Base-by-base conservation (phyloP, 2,888 invertebrate species). In the Calephelis perditalis region DNA sequence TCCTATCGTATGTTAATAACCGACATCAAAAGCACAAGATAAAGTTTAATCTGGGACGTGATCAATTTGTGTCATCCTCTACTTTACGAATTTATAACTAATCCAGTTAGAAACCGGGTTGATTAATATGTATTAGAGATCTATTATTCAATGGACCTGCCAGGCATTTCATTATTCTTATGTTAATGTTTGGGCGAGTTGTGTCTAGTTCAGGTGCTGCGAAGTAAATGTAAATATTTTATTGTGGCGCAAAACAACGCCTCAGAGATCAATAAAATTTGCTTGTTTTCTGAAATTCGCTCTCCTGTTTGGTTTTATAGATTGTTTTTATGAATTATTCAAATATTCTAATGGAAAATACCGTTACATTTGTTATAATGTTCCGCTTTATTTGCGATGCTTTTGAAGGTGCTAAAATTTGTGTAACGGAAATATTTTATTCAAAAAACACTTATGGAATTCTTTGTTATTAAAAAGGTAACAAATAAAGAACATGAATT, bases 181-280 rank as follows among this genome's bases (percentile, higher is more conserved):
- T 86, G 80, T 80, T 67, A 57, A 57, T 57, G 11, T 57, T 80
- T 80, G 72, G 78, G 80, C 77, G 75, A 77, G 79, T 72, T 77
- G 71, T 73, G 72, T 74, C 78, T 79, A 75, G 76, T 74, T 46
- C 78, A 86, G 86, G 86, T 86, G 85, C 78, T 82, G 80, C 82
- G 75, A 81, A 88, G 86, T 85, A 86, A 85, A 88, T 84, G 87
- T 89, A 87, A 90, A 90, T 89, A 88, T 87, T 89, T 86, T 84
- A 89, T 86, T 86, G 84, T 84, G 77, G 82, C 74, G 81, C 84
- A 86, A n/a, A 89, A 90, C 86, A 85, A 78, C 81, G 84, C 90
- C 88, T 81, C 80, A 71, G 90, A 89, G 90, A 89, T 89, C 90
- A 88, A 89, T 90, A 89, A 89, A 88, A 89, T 89, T 89, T 87